Conservation (phyloP, 1,140 invertebrate genomes). For the Druon quercuslanigerum region DNA sequence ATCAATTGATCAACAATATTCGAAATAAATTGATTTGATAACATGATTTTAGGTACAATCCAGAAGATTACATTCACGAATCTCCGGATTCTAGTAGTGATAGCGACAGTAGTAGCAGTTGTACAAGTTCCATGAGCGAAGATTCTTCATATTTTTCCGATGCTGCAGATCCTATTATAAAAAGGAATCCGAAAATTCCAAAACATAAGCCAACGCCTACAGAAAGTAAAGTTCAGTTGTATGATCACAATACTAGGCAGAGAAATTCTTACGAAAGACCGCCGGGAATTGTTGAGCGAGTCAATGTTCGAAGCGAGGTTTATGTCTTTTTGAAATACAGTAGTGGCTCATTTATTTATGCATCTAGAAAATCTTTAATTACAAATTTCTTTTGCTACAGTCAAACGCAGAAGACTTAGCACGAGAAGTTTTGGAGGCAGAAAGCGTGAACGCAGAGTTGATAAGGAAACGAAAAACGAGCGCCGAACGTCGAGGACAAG, state of each 20-base stretch:
- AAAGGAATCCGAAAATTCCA: conserved; percentile 41
- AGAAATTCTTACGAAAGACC: conserved; percentile 61
- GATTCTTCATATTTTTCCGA: conserved; percentile 72
- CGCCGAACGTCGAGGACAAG: conserved; percentile 69
- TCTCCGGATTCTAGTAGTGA: conserved; percentile 47
- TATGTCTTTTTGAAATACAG: conserved; percentile 34
- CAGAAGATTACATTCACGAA: conserved; percentile 63
- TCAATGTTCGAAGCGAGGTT: conserved; percentile 62
- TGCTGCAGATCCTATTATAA: conserved; percentile 42
- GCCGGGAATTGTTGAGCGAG: conserved; percentile 63
- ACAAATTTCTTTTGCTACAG: conserved; percentile 46
- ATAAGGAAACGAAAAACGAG: conserved; percentile 51
- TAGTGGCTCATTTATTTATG: conserved; percentile 20
- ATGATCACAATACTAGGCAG: conserved; percentile 62
- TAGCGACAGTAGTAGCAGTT: conserved; percentile 54
- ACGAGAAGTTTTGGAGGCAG: conserved; percentile 50
- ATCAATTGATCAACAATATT: background rate
- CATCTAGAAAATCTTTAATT: conserved; percentile 11
- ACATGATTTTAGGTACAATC: conserved; percentile 64
- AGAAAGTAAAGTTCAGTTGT: conserved; percentile 62
- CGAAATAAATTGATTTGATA: background rate
- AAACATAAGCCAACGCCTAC: conserved; percentile 47
- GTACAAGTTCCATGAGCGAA: conserved; percentile 61
- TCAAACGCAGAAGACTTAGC: conserved; percentile 67
- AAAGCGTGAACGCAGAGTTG: conserved; percentile 48